Base-by-base conservation (phyloP, 2,888 invertebrate species). In the Nomada lathburiana region DNA sequence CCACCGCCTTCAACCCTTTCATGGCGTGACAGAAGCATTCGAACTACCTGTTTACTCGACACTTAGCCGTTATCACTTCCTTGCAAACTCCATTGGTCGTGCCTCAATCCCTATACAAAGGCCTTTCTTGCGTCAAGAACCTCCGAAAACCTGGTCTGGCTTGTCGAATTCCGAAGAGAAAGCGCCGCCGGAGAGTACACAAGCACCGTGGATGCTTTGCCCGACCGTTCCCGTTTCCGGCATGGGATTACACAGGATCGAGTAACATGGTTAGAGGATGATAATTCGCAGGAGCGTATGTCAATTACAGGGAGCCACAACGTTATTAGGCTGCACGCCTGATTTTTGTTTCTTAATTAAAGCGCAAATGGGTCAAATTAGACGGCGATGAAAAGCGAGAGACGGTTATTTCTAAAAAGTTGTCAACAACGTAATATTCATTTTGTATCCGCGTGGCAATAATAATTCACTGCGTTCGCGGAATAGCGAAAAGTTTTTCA, bases 251-350 rank as follows among this genome's bases (percentile, higher is more conserved):
- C 29, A 47, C 13, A 16, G 60, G 20, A 55, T 72, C 72, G 55
- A 10, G 64, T n/a, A 63, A 53, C 62, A n/a, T 2, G 16, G 47
- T 26, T 47, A 7, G 18, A 18, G 47, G 3, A 11, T 18, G 55
- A 47, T 71, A 63, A 72, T 44, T 65, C 73, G 16, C 50, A 42
- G 23, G 5, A 52, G 60, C 23, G 67, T 59, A n/a, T 11, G 29
- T n/a, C 52, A 23, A 60, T 67, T 60, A 60, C 23, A 26, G 42
- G 59, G 42, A 44, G 42, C 59, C 23, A 5, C 50, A 13, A 44
- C 16, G 29, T 65, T 60, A 52, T 26, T 23, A 36, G 7, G 16
- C 18, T 1, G 57, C 29, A 11, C 11, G 57, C 42, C 36, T 50
- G 50, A 44, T 65, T 60, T 13, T n/a, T 42, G 20, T 36, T 29